Evolutionary conservation across 2,888 invertebrate species (phyloP).

Genomic region (Chydorus sphaericus): DNA sequence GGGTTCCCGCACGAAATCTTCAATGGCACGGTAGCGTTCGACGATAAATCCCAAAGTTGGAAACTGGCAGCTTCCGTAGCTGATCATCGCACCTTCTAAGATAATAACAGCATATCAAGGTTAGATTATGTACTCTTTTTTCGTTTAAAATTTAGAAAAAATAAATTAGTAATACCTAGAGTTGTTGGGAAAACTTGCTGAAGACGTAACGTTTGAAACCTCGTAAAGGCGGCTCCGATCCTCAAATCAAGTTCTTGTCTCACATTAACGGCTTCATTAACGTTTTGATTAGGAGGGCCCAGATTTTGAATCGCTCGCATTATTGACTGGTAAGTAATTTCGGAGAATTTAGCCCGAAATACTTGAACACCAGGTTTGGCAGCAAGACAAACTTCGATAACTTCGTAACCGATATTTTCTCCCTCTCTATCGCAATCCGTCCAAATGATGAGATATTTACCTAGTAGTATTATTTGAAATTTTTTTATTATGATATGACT

Average conservation of each 20-base stretch:
- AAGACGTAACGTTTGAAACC: conserved; percentile 86
- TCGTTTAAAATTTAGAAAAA: not conserved
- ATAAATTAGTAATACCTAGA: conserved; percentile 27
- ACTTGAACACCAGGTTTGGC: conserved; percentile 48
- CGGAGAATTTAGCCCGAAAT: conserved; percentile 31
- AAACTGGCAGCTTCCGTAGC: conserved; percentile 98
- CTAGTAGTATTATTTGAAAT: too few relatives aligned
- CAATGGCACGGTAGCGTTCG: conserved; percentile 81
- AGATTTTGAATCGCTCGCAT: conserved; percentile 64
- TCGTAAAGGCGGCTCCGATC: conserved; percentile 94
- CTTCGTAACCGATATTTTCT: conserved; percentile 96
- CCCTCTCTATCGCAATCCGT: conserved; percentile 99
- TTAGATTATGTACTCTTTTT: conserved; percentile 18
- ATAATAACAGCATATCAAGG: too few relatives aligned
- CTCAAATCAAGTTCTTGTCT: conserved; percentile 78
- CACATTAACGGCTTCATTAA: conserved; percentile 88
- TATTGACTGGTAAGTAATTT: conserved; percentile 40
- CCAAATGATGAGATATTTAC: conserved; percentile 79
- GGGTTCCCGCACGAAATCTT: conserved; percentile 75
- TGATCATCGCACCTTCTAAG: conserved; percentile 62
- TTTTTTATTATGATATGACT: too few relatives aligned
- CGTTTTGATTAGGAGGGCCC: conserved; percentile 57
- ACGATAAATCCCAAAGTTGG: conserved; percentile 99
- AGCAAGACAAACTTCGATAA: conserved; percentile 77
- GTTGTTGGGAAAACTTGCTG: conserved; percentile 61